phyloP scores from a whole-genome alignment of 2,113 vertebrate species.

The Peromyscus leucopus region DNA sequence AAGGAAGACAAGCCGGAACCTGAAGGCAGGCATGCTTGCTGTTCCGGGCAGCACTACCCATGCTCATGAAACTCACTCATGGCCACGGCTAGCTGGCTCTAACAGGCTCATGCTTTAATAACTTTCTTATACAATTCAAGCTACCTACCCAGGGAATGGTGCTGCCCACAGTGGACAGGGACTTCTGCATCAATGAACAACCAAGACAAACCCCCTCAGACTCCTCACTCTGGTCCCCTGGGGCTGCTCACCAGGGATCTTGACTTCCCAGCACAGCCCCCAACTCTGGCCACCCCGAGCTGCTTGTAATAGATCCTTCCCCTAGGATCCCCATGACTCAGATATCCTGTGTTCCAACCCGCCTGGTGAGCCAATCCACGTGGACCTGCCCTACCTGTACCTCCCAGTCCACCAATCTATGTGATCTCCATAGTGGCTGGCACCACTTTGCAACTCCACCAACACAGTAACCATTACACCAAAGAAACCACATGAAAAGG shows the following conservation, averaged over 20 bases:
- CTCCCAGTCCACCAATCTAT: not conserved
- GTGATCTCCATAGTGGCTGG: not conserved
- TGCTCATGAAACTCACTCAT: not conserved
- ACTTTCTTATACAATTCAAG: not conserved
- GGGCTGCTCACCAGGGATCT: not conserved
- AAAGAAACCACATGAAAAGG: not conserved
- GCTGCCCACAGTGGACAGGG: not conserved
- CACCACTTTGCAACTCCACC: not conserved
- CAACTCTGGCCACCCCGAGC: not conserved
- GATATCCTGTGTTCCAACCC: not conserved
- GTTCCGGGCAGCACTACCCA: not conserved
- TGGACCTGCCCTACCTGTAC: too few species aligned
- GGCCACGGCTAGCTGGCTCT: not conserved
- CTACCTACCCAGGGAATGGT: not conserved
- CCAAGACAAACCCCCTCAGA: not conserved
- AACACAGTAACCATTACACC: not conserved
- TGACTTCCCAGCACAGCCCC: not conserved
- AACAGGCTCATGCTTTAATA: not conserved
- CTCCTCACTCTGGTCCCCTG: too few species aligned
- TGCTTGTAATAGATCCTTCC: not conserved
- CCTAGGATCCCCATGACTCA: not conserved
- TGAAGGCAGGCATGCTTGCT: not conserved
- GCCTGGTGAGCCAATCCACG: not conserved
- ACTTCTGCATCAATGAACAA: not conserved
- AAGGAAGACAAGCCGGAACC: not conserved